Evolutionary conservation across 2,113 vertebrate species (phyloP).

Genomic region (Malurus elegans): DNA sequence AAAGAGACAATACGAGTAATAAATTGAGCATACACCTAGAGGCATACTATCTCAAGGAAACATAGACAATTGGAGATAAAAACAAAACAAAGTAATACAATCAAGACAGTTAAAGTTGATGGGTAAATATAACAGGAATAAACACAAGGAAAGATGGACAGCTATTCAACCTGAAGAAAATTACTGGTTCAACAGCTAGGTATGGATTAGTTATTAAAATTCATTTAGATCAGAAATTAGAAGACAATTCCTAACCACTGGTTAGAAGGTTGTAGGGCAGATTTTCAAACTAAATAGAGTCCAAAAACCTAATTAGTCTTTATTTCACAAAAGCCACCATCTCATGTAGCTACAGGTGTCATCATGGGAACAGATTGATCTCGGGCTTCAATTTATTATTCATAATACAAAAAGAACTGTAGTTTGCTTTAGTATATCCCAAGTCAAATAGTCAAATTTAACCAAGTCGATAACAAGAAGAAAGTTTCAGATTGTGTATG

Average conservation of each 20-base stretch:
- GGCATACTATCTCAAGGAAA: not conserved
- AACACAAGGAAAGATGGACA: not conserved
- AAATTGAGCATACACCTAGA: not conserved
- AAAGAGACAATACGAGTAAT: not conserved
- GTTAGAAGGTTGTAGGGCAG: not conserved
- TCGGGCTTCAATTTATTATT: not conserved
- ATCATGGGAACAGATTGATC: not conserved
- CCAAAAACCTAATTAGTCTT: not conserved
- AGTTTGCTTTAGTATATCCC: not conserved
- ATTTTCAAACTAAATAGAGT: not conserved
- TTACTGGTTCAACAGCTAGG: not conserved
- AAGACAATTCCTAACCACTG: not conserved
- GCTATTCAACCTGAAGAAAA: not conserved
- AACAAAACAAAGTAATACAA: not conserved
- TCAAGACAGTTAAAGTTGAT: not conserved
- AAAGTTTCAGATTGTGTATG: not conserved
- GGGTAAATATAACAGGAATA: not conserved
- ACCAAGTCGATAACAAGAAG: not conserved
- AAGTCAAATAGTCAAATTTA: not conserved
- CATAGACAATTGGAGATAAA: not conserved
- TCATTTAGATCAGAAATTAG: not conserved
- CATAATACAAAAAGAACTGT: not conserved
- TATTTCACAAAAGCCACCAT: not conserved
- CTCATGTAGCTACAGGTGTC: not conserved
- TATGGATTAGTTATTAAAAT: not conserved